phyloP scores from a whole-genome alignment of 2,888 invertebrate species.

The Antheraea yamamai region DNA sequence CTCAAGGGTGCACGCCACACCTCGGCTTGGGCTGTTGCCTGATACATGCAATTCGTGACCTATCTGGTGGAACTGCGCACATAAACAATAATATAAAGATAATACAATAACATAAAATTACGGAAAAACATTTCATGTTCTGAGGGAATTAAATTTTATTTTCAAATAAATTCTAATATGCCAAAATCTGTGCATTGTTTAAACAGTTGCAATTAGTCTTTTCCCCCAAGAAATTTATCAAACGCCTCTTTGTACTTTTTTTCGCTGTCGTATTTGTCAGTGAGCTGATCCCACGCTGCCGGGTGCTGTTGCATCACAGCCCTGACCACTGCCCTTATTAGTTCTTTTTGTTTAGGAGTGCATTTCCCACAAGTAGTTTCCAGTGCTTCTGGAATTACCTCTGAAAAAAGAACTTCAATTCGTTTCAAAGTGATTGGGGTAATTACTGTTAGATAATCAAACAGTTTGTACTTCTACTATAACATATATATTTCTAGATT shows the following conservation, averaged over 20 bases:
- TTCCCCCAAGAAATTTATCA: slow-evolving; percentile 66
- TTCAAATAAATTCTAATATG: neutral
- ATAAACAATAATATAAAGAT: no score
- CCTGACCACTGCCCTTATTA: slow-evolving; percentile 83
- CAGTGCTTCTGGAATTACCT: slow-evolving; percentile 86
- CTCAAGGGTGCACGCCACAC: no score
- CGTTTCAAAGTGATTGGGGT: neutral
- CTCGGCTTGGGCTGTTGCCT: no score
- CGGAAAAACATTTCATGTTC: neutral
- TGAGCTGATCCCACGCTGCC: slow-evolving; percentile 84
- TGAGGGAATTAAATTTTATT: neutral
- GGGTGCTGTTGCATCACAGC: slow-evolving; percentile 85
- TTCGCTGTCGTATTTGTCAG: slow-evolving; percentile 86
- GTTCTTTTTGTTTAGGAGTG: slow-evolving; percentile 83
- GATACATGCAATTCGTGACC: no score
- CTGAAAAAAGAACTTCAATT: slow-evolving; percentile 60
- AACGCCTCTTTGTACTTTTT: slow-evolving; percentile 84
- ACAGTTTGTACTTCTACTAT: no score
- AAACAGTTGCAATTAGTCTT: slow-evolving; percentile 45
- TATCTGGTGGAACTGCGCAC: no score
- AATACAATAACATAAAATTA: neutral
- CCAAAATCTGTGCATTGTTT: neutral
- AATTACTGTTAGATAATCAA: neutral
- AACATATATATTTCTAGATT: neutral
- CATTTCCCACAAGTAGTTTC: slow-evolving; percentile 86